These are phyloP conservation scores for Pollenia griseotomentosa DNA, from an alignment of 2,888 invertebrate genomes.

Conservation along the genomic window DNA sequence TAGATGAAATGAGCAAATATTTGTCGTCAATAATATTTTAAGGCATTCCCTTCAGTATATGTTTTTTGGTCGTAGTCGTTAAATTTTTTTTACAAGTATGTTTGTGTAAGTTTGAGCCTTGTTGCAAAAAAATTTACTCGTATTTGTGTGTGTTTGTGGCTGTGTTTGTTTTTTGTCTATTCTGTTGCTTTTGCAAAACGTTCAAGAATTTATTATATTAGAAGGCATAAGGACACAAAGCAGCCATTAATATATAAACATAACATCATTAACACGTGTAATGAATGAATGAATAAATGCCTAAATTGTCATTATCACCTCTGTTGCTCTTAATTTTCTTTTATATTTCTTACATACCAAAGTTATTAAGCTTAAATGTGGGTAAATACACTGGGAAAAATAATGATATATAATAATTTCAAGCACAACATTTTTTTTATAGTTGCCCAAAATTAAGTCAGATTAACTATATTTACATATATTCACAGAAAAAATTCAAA, in stretches of 20 bases:
- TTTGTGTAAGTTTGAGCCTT: neutral
- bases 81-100: neutral
- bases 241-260: slow-evolving; percentile 40
- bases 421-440: too few relatives aligned
- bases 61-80: neutral
- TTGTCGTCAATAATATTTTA: slow-evolving; percentile 39
- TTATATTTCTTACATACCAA: slow-evolving; percentile 2
- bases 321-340: slow-evolving; percentile 39
- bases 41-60: neutral
- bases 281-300: slow-evolving; percentile 18
- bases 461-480: too few relatives aligned
- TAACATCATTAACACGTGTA: slow-evolving; percentile 62
- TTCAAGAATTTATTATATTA: neutral
- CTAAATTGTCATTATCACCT: slow-evolving; percentile 65
- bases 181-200: neutral
- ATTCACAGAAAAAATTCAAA: too few relatives aligned
- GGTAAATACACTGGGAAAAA: too few relatives aligned
- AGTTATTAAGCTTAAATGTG: too few relatives aligned
- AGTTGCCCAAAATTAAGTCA: too few relatives aligned
- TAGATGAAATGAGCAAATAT: slow-evolving; percentile 41
- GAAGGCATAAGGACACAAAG: slow-evolving; percentile 4
- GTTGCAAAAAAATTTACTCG: neutral
- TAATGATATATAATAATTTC: too few relatives aligned
- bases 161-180: neutral
- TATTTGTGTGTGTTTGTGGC: neutral